Evolutionary conservation across 2,888 invertebrate genomes (phyloP).

Genomic region (Candidula unifasciata): DNA sequence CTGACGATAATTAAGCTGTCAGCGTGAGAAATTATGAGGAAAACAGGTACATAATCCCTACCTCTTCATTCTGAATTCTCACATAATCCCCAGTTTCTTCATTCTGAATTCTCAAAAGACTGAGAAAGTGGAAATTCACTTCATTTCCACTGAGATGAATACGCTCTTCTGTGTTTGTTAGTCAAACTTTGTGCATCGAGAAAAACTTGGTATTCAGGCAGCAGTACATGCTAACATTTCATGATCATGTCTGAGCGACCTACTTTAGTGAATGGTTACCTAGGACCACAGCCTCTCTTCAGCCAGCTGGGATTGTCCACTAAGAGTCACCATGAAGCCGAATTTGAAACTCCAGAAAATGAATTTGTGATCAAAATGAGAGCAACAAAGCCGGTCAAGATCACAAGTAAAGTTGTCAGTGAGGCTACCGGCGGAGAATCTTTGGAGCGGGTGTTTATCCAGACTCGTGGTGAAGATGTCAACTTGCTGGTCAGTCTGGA

Average conservation of each 20-base stretch:
- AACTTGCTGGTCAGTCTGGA: conserved; percentile 71
- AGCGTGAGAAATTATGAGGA: too few relatives aligned
- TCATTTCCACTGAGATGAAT: too few relatives aligned
- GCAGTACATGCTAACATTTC: too few relatives aligned
- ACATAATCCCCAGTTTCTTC: too few relatives aligned
- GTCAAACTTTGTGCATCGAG: too few relatives aligned
- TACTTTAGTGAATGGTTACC: conserved; percentile 66
- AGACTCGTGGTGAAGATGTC: conserved; percentile 67
- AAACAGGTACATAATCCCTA: too few relatives aligned
- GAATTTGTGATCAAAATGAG: conserved; percentile 68
- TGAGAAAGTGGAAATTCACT: too few relatives aligned
- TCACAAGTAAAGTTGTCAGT: conserved; percentile 76
- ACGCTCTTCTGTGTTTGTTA: too few relatives aligned
- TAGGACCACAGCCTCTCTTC: conserved; percentile 75
- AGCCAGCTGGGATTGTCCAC: conserved; percentile 72
- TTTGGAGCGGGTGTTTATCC: conserved; percentile 75
- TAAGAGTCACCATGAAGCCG: conserved; percentile 73
- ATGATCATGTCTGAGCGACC: conserved; percentile 36
- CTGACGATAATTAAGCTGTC: too few relatives aligned
- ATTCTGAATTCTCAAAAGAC: too few relatives aligned
- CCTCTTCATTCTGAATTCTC: too few relatives aligned
- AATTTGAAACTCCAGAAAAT: conserved; percentile 72
- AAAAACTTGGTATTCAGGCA: too few relatives aligned
- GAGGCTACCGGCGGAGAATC: conserved; percentile 69
- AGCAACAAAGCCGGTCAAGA: conserved; percentile 70